Conservation (phyloP, 2,888 invertebrate genomes). For the Malthinus seriepunctatus region DNA sequence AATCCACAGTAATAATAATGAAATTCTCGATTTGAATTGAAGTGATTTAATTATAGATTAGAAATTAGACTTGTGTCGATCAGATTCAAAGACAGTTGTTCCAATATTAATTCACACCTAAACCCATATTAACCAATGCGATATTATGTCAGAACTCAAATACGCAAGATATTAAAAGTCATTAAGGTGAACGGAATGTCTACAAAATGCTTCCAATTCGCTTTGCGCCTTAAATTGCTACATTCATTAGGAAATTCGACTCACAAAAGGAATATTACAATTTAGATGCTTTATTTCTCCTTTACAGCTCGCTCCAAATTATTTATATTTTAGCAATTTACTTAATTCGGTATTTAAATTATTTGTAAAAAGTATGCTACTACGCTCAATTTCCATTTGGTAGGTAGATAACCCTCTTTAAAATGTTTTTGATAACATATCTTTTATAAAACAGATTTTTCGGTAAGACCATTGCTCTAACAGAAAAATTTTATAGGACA, state of each 20-base stretch:
- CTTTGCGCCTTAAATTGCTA: constrained; percentile 30
- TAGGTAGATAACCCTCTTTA: too few relatives aligned
- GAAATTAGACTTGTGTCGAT: not conserved
- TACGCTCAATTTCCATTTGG: too few relatives aligned
- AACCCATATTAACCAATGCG: constrained; percentile 30
- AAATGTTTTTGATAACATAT: too few relatives aligned
- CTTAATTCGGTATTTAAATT: too few relatives aligned
- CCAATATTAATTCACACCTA: constrained; percentile 28
- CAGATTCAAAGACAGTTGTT: constrained; percentile 1
- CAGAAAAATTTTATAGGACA: too few relatives aligned
- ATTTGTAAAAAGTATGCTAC: too few relatives aligned
- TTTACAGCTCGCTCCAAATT: too few relatives aligned
- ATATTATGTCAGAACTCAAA: constrained; percentile 32
- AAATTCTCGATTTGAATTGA: too few relatives aligned
- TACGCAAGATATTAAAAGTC: constrained; percentile 36
- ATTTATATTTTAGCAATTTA: too few relatives aligned
- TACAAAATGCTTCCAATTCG: constrained; percentile 33
- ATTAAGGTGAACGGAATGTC: constrained; percentile 36
- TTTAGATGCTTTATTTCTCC: not conserved
- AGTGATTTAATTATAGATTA: constrained; percentile 1
- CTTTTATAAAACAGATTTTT: too few relatives aligned
- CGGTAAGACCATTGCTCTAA: too few relatives aligned
- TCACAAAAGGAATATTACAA: constrained; percentile 12
- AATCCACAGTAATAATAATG: too few relatives aligned
- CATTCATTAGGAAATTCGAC: constrained; percentile 30